Conservation (phyloP, 2,113 vertebrate genomes). For the Amia ocellicauda region DNA sequence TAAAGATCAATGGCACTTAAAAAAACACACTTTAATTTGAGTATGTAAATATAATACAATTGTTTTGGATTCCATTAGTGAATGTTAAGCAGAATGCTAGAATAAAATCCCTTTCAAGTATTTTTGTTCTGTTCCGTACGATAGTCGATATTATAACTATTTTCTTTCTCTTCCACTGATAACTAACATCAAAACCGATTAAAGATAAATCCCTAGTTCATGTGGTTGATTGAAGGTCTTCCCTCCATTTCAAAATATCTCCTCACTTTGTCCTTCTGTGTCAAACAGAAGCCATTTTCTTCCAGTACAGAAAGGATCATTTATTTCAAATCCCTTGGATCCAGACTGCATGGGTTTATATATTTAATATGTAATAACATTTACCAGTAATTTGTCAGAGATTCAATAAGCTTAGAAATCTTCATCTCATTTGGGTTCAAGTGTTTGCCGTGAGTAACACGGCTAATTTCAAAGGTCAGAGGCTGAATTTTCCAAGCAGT, state of each 20-base stretch:
- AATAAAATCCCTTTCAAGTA: too few species aligned
- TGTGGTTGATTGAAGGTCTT: neutral
- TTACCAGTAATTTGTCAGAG: constrained; percentile 21
- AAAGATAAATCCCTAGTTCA: neutral
- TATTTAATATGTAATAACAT: constrained; percentile 10
- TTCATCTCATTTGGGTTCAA: constrained; percentile 10
- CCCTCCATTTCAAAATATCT: neutral
- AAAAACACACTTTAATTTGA: too few species aligned
- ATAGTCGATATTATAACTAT: too few species aligned
- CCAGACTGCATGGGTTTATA: constrained; percentile 17
- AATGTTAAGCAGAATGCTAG: too few species aligned
- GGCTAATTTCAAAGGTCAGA: neutral
- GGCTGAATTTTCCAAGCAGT: too few species aligned
- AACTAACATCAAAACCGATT: neutral
- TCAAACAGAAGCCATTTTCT: constrained; percentile 10
- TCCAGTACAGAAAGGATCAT: constrained; percentile 10
- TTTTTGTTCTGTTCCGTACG: too few species aligned
- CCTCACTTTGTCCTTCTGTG: neutral
- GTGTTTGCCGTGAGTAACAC: neutral
- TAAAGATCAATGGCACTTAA: too few species aligned
- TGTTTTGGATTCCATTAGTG: too few species aligned
- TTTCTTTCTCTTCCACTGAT: neutral
- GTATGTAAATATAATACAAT: too few species aligned
- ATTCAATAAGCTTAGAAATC: constrained; percentile 25
- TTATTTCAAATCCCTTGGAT: constrained; percentile 20